Base-by-base conservation (phyloP, 2,797 vertebrate genomes). In the Sebastes oblongus region DNA sequence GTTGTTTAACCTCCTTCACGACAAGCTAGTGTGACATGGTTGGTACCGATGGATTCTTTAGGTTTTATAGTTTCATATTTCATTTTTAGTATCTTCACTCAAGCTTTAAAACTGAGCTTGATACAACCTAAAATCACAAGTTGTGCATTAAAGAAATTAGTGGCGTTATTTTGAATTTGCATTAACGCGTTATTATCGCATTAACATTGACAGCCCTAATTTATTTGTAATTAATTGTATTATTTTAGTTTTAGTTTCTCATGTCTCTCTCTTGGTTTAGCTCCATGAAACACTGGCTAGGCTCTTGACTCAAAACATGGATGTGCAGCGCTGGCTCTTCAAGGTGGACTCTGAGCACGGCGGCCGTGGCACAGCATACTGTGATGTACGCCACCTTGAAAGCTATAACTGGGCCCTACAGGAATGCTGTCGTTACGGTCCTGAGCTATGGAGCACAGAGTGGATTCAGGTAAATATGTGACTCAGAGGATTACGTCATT, bases 311-410 rank as follows among this genome's bases (percentile, higher is more conserved):
- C 94, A 96, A 70, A 92, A 98, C 30, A 46, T 91, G 72, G 87
- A 94, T 3, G 96, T 98, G 85, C 88, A 64, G 52, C 96, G 96
- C 58, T 98, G 98, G 98, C 75, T 98, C 65, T 96, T 98, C 76
- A 99, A 98, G 92, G 93, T 94, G 79, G 95, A 98, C 54, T 82
- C 81, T 0, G 97, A 96, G 69, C 84, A 81, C 3, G 90, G 92
- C 69, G 96, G 96, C 14, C 88, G 93, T 0, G 97, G 97, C 60
- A 97, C 93, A 2, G 97, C 97, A 0, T 97, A 93, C 80, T 98
- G 97, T 66, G 97, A 98, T 24, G 46, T 95, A 16, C 50, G 73
- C 52, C 93, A 97, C 75, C 83, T 98, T 46, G 72, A 87, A 67
- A 96, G 97, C 91, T 90, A 88, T 80, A 66, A 34, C 10, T 96